Evolutionary conservation across 2,888 invertebrate species (phyloP), one percentile per base, ranked within the genome.

Genomic region (Dynastes tityus): DNA sequence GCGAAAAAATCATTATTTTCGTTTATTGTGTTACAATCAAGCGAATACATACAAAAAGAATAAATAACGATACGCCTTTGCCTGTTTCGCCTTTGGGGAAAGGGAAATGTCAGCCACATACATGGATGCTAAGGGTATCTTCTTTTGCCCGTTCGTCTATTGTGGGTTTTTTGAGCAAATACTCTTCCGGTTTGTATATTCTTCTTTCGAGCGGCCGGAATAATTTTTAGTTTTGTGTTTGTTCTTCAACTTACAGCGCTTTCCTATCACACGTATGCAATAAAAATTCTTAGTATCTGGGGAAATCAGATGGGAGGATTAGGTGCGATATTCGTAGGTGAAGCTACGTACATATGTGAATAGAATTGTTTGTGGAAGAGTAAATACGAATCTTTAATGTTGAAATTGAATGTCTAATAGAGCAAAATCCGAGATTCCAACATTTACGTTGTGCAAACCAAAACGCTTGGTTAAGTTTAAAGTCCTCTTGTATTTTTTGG

Each of bases 1-100:
- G 68, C 68, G 29, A 68, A 29, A 29, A 29, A 68, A 49, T 68
- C 68, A 29, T 68, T 51, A 68, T 49, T 27, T 68, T 51, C 13
- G 51, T 51, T 63, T 63, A 13, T 29, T 29, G 63, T 9, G 32
- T 13, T 27, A 63, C 63, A 27, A 63, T 11, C 29, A 32, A 32
- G 13, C 63, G 13, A 63, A 29, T 63, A 29, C 11, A 29, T 63
- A 29, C 11, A 63, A 29, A 63, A 63, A 32, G 63, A n/a, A 63
- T 63, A 27, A 32, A 63, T 55, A 55, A 22, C 55, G 55, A 55
- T 22, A 55, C 55, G 9, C n/a, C 63, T 13, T 63, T 32, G 63
- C 32, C 27, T 32, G 63, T 4, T 13, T 6, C 63, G 2, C 29
- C 29, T 22, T 55, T 8, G 29, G 29, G 9, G 63, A 29, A 63